These are phyloP conservation scores for Macrostomum cliftonense DNA, from an alignment of 2,888 invertebrate species.

Conservation along the genomic window DNA sequence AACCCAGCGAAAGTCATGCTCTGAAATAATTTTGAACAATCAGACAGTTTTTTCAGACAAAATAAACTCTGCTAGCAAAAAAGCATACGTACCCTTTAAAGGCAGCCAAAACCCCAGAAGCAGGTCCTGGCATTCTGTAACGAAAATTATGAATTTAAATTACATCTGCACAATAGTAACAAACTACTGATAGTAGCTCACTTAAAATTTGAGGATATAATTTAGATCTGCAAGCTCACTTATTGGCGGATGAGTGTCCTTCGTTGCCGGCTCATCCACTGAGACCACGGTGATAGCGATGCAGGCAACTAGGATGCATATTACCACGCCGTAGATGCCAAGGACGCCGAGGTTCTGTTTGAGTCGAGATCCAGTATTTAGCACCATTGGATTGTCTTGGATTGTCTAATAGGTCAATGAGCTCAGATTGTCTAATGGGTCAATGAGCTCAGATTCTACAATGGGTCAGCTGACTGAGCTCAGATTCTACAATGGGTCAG, in stretches of 20 bases:
- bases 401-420: too few relatives aligned
- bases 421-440: too few relatives aligned
- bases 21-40: constrained; percentile 16
- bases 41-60: too few relatives aligned
- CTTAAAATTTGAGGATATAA: too few relatives aligned
- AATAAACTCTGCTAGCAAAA: too few relatives aligned
- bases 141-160: constrained; percentile 6
- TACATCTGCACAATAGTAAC: too few relatives aligned
- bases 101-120: constrained; percentile 29
- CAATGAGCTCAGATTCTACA: too few relatives aligned
- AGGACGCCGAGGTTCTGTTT: constrained; percentile 2
- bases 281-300: constrained; percentile 21
- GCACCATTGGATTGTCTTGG: too few relatives aligned
- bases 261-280: constrained; percentile 18
- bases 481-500: too few relatives aligned
- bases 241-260: constrained; percentile 18
- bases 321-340: constrained; percentile 16
- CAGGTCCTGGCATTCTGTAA: constrained; percentile 21
- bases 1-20: constrained; percentile 33
- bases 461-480: too few relatives aligned
- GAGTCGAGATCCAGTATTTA: too few relatives aligned
- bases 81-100: constrained; percentile 33
- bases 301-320: constrained; percentile 21
- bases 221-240: constrained; percentile 15
- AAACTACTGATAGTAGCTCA: too few relatives aligned